A percentile compares a stretch with the other conserved stretches of the same genome.
Conservation (phyloP, 2,797 vertebrate genomes). For the Coreius guichenoti region DNA sequence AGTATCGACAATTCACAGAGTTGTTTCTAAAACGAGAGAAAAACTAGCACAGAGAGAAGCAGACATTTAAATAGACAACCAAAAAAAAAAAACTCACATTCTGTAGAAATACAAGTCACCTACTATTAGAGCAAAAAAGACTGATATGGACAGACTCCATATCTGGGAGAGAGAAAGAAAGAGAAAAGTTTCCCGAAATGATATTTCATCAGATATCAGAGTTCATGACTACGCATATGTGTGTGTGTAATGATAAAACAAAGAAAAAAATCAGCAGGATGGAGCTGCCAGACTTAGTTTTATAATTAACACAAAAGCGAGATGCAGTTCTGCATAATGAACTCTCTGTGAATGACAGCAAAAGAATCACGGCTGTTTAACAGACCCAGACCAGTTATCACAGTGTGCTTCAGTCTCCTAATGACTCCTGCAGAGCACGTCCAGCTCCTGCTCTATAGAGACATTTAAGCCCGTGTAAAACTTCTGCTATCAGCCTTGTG, state of each 20-base stretch:
- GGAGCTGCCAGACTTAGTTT: conserved; percentile 47
- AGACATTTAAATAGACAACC: neutral
- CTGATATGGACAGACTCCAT: neutral
- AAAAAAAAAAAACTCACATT: neutral
- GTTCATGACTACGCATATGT: neutral
- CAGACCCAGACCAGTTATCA: conserved; percentile 22
- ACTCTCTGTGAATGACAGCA: conserved; percentile 30
- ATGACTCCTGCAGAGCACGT: conserved; percentile 14
- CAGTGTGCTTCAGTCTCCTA: conserved; percentile 9
- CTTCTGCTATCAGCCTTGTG: conserved; percentile 6
- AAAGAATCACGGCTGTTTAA: conserved; percentile 28
- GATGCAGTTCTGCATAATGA: conserved; percentile 56
- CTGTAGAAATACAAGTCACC: neutral
- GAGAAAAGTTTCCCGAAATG: neutral
- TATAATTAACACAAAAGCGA: conserved; percentile 56
- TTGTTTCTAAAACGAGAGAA: neutral
- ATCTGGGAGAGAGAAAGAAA: neutral
- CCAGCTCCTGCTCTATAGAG: conserved; percentile 25
- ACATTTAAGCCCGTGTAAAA: conserved; percentile 9
- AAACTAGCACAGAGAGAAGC: neutral
- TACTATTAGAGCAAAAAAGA: neutral
- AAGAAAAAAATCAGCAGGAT: conserved; percentile 43
- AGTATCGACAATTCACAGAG: neutral
- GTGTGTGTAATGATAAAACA: conserved; percentile 35
- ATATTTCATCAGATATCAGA: conserved; percentile 6